phyloP scores from a whole-genome alignment of 2,113 vertebrate species.

The Oxygymnocypris stewartii region DNA sequence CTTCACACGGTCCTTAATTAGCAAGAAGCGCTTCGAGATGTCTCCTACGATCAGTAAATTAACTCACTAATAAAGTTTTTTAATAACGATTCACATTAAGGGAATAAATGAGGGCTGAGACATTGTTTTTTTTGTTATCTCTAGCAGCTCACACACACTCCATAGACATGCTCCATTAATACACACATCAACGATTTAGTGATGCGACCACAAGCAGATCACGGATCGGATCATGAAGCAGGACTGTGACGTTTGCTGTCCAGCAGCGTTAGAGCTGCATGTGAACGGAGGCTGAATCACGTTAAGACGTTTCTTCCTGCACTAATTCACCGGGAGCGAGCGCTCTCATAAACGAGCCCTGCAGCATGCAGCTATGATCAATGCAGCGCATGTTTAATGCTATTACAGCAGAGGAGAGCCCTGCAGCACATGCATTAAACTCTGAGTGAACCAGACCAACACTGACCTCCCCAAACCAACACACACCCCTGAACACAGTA shows the following conservation, averaged over 20 bases:
- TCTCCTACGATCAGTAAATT: background rate
- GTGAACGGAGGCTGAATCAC: background rate
- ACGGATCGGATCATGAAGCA: background rate
- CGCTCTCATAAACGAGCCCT: constrained; percentile 19
- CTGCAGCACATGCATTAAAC: constrained; percentile 30
- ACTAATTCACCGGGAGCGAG: constrained; percentile 7
- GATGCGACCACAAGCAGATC: background rate
- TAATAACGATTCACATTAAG: too few species aligned
- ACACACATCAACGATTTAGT: background rate
- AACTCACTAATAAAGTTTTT: background rate
- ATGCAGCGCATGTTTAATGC: constrained; percentile 35
- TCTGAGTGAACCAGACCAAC: background rate
- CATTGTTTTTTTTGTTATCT: background rate
- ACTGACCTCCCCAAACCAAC: background rate
- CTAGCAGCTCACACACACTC: background rate
- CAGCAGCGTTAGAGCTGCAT: background rate
- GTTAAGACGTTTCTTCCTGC: background rate
- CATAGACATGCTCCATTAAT: background rate
- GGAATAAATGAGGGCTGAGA: too few species aligned
- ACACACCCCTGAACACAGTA: background rate
- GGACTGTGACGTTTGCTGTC: background rate
- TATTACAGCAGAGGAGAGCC: constrained; percentile 29
- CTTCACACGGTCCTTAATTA: too few species aligned
- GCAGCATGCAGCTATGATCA: constrained; percentile 35
- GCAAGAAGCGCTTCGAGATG: too few species aligned